phyloP scores from a whole-genome alignment of 2,113 vertebrate genomes.

The Sinocyclocheilus rhinocerous region DNA sequence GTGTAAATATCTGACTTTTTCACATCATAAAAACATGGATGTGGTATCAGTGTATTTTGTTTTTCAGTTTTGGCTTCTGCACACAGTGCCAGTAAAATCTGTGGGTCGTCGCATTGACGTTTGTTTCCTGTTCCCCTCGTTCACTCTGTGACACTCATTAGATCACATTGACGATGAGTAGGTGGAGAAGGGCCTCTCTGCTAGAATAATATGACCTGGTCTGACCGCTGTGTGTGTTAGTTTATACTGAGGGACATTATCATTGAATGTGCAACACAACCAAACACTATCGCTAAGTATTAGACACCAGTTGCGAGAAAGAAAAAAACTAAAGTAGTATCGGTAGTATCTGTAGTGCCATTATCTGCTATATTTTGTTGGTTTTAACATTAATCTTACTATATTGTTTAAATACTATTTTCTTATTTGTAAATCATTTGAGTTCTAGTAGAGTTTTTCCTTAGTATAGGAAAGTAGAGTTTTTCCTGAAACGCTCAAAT shows the following conservation, averaged over 20 bases:
- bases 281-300: background rate
- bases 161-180: background rate
- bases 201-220: background rate
- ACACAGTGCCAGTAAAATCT: background rate
- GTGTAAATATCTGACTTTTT: background rate
- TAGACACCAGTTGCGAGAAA: background rate
- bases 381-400: background rate
- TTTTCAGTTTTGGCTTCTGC: background rate
- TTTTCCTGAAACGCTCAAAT: background rate
- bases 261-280: background rate
- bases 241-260: background rate
- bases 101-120: background rate
- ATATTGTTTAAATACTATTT: background rate
- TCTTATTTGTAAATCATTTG: background rate
- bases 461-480: no score
- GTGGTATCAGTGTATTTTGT: background rate
- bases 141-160: background rate
- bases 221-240: background rate
- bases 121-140: background rate
- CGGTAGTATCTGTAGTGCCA: background rate
- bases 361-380: background rate
- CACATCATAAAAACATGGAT: background rate
- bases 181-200: background rate
- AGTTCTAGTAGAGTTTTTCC: background rate
- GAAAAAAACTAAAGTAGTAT: background rate